Percentiles rank a stretch among this genome's conserved stretches.
phyloP scores from a whole-genome alignment of 2,113 vertebrate species.

The Echinops telfairi region DNA sequence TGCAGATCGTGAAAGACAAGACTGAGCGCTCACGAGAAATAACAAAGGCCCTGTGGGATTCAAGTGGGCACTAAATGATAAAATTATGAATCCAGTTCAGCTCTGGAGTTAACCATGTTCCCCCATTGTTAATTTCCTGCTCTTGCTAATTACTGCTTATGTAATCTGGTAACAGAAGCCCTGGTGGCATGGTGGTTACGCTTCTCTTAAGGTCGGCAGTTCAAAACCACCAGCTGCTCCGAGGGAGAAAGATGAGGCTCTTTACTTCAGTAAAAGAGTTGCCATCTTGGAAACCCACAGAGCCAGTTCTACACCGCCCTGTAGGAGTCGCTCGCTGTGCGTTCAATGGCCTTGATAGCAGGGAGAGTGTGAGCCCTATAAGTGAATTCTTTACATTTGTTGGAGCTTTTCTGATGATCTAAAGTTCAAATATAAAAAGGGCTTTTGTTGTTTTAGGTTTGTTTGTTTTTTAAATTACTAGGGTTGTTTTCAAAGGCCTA shows the following conservation, averaged over 20 bases:
- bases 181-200: no score
- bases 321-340: no score
- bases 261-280: no score
- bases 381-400: background rate
- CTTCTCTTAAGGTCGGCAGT: no score
- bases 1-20: background rate
- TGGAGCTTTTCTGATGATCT: background rate
- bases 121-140: slow-evolving; percentile 25
- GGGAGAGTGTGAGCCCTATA: background rate
- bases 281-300: no score
- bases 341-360: no score
- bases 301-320: no score
- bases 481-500: background rate
- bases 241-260: no score
- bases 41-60: background rate
- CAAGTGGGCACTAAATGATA: background rate
- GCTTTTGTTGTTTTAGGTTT: background rate
- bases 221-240: no score
- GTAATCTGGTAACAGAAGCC: background rate
- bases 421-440: slow-evolving; percentile 20
- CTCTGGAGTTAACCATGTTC: background rate
- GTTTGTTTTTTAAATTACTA: background rate
- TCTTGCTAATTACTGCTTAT: slow-evolving; percentile 13
- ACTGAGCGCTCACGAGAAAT: background rate
- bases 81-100: slow-evolving; percentile 14